Base-by-base conservation (phyloP, 2,888 invertebrate species). In the Bimastos eiseni region DNA sequence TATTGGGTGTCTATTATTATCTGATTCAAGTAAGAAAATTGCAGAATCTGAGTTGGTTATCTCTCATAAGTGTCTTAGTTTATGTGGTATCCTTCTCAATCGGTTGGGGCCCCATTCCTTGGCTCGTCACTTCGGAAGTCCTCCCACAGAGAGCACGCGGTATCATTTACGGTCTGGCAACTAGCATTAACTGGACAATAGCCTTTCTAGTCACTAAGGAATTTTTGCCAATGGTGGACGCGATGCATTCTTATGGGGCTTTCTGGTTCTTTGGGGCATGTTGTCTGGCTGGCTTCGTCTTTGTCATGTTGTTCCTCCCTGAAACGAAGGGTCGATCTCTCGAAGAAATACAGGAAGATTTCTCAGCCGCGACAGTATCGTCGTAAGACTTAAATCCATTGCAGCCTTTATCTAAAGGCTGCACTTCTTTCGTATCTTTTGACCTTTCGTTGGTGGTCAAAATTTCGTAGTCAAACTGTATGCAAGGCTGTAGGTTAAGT, bases 311-410 rank as follows among this genome's bases (percentile, higher is more conserved):
- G 93, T 97, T 96, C 94, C 97, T 98, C 90, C 98, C 98, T 24
- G 98, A 99, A 96, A 99, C 98, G 3, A 97, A 97, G 93, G 98
- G 98, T n/a, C 97, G 97, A 95, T 97, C 97, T 93, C 96, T 98
- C 93, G 98, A 98, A 95, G 98, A 98, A 94, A 98, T 98, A 86
- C 86, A 86, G 19, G 86, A 86, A 8, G 34, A 6, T 86, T 86
- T 86, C n/a, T 86, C 86, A 17, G 19, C 6, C 8, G 30, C 70
- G n/a, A n/a, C n/a, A n/a, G 70, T 70, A 70, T 70, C 70, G 70
- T n/a, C 70, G 70, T 70, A n/a, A 11, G 70, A n/a, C n/a, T 70
- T 70, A n/a, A 8, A 30, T 70, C 8, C 70, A 70, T 17, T 21
- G 19, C 49, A 49, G 49, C 6, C 70, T n/a, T n/a, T n/a, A n/a